phyloP scores from a whole-genome alignment of 2,888 invertebrate species.

The Epiblema foenella region DNA sequence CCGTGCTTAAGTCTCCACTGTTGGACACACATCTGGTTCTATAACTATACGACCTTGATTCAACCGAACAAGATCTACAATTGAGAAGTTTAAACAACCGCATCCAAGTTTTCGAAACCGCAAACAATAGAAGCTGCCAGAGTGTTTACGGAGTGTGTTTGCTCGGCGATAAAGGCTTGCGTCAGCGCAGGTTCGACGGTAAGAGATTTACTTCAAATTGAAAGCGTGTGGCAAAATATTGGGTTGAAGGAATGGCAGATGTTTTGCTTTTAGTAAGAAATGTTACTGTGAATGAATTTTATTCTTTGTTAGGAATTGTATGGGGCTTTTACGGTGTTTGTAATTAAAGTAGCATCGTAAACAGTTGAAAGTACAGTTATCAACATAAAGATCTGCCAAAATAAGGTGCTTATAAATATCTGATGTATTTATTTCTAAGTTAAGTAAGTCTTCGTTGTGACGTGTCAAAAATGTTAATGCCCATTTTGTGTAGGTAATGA shows the following conservation, averaged over 20 bases:
- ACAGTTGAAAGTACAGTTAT: no score
- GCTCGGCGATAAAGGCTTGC: constrained; percentile 60
- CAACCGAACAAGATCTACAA: background rate
- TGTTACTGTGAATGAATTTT: background rate
- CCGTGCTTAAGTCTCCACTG: background rate
- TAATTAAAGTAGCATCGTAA: background rate
- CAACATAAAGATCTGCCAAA: no score
- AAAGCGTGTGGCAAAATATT: constrained; percentile 1
- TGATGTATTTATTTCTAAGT: no score
- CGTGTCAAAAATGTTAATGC: no score
- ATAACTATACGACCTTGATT: background rate
- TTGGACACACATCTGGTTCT: background rate
- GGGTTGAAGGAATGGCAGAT: background rate
- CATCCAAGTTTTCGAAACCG: constrained; percentile 48
- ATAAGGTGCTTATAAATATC: no score
- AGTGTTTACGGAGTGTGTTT: constrained; percentile 70
- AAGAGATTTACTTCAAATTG: constrained; percentile 13
- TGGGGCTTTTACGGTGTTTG: no score
- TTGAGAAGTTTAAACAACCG: constrained; percentile 13
- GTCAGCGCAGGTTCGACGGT: constrained; percentile 36
- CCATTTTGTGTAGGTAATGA: no score
- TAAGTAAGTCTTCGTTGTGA: no score
- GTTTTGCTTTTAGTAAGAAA: background rate
- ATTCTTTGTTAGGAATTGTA: background rate
- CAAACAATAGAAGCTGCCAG: constrained; percentile 73